Evolutionary conservation across 1,140 invertebrate species (phyloP), one percentile per base, ranked within the genome.

Genomic region (Hylaeus anthracinus): DNA sequence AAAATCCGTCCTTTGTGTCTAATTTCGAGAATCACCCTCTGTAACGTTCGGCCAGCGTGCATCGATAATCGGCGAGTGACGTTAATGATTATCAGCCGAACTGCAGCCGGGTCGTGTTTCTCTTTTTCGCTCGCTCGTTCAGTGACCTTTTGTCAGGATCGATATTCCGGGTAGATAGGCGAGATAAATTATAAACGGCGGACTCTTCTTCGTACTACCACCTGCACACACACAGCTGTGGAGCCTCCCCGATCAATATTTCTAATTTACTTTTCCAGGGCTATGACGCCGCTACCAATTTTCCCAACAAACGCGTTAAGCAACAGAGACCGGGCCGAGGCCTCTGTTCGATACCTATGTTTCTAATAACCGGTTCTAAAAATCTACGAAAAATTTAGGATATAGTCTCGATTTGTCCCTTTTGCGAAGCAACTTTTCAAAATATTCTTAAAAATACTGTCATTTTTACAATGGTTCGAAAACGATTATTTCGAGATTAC

Each of bases 111-210:
- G 48, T n/a, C 41, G 14, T 65, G 39, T 58, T 80, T 80, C 70
- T 79, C 70, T 72, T 80, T 51, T 80, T 65, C 74, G 41, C 41
- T 51, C 37, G 56, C 26, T 48, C 48, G 80, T 82, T 78, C 80
- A 67, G 53, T 82, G 80, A 82, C 75, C 80, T 61, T 71, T 60
- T 65, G 80, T 55, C 69, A 55, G 51, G 75, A 82, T 82, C 80
- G 80, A 82, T 82, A 82, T 79, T 82, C 45, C 43, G 75, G 55
- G 75, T 79, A 78, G 80, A 82, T 82, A 82, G 80, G 53, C 80
- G 63, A 76, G 74, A 41, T 82, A 82, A 82, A 82, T 82, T 79
- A 82, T 82, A 82, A 82, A 82, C 80, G 80, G 66, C 26, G 58
- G 37, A 65, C 37, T 74, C 71, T 81, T 81, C 73, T 77, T 77